A percentile compares a stretch with the other conserved stretches of the same genome.
phyloP scores from a whole-genome alignment of 1,140 invertebrate species.

The Heliothis subflexa region DNA sequence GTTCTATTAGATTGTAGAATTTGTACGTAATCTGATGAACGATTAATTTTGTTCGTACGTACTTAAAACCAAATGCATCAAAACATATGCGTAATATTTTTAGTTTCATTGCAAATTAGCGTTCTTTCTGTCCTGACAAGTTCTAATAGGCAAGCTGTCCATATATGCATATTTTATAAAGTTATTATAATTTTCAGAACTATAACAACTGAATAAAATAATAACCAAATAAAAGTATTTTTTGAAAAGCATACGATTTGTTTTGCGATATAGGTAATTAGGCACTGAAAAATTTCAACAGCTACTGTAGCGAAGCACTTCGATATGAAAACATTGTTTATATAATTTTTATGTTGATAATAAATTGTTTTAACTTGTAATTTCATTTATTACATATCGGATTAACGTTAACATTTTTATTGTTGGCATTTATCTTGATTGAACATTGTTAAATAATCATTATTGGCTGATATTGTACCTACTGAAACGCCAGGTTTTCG shows the following conservation, averaged over 20 bases:
- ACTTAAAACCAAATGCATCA: too few relatives aligned
- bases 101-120: too few relatives aligned
- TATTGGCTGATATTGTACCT: conserved; percentile 15
- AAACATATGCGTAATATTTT: too few relatives aligned
- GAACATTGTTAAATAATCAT: conserved; percentile 57
- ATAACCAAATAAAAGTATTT: background rate
- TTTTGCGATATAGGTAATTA: too few relatives aligned
- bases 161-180: too few relatives aligned
- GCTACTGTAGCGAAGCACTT: conserved; percentile 18
- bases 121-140: too few relatives aligned
- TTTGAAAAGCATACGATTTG: too few relatives aligned
- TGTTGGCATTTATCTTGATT: conserved; percentile 71
- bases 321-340: conserved; percentile 10
- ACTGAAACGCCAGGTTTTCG: background rate
- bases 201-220: background rate
- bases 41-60: too few relatives aligned
- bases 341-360: conserved; percentile 24
- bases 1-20: background rate
- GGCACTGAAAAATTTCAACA: background rate
- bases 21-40: background rate
- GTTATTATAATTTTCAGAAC: too few relatives aligned
- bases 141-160: too few relatives aligned
- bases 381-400: conserved; percentile 52
- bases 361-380: conserved; percentile 64
- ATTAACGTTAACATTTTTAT: conserved; percentile 63